Conservation (phyloP, 2,113 vertebrate species). For the Semicossyphus pulcher region DNA sequence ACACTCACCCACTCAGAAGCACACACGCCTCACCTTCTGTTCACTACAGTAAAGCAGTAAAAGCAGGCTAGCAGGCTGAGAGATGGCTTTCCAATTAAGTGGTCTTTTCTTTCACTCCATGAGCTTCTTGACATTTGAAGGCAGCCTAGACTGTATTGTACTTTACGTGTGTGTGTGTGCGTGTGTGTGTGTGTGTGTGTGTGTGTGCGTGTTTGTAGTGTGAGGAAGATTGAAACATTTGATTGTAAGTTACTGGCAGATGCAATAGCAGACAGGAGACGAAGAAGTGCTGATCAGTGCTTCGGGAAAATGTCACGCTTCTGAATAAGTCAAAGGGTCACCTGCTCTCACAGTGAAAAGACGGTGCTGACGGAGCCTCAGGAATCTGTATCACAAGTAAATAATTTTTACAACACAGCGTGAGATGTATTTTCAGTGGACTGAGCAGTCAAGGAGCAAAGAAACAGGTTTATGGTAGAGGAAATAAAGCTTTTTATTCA, state of each 20-base stretch:
- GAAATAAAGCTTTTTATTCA: no score
- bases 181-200: background rate
- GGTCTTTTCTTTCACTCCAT: conserved; percentile 30
- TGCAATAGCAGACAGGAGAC: conserved; percentile 44
- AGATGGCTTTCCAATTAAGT: conserved; percentile 51
- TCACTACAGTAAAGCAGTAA: conserved; percentile 36
- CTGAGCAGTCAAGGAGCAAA: no score
- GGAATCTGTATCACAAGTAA: background rate
- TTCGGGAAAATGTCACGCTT: conserved; percentile 37
- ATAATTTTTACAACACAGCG: background rate
- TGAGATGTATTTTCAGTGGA: background rate
- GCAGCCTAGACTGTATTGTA: conserved; percentile 10
- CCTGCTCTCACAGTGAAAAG: background rate
- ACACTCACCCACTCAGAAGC: background rate
- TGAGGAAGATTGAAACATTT: conserved; percentile 36
- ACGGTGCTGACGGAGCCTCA: background rate
- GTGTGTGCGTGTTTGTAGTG: background rate
- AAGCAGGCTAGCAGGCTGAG: conserved; percentile 30
- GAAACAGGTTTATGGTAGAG: no score
- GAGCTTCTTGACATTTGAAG: conserved; percentile 69
- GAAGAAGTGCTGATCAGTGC: conserved; percentile 17
- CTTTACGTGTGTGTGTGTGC: conserved; percentile 18
- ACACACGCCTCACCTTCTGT: conserved; percentile 29
- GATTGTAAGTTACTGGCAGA: background rate
- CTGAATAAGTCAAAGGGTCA: conserved; percentile 5